These are phyloP conservation scores for Toxonevra muliebris DNA, from an alignment of 2,888 invertebrate genomes.

Conservation along the genomic window DNA sequence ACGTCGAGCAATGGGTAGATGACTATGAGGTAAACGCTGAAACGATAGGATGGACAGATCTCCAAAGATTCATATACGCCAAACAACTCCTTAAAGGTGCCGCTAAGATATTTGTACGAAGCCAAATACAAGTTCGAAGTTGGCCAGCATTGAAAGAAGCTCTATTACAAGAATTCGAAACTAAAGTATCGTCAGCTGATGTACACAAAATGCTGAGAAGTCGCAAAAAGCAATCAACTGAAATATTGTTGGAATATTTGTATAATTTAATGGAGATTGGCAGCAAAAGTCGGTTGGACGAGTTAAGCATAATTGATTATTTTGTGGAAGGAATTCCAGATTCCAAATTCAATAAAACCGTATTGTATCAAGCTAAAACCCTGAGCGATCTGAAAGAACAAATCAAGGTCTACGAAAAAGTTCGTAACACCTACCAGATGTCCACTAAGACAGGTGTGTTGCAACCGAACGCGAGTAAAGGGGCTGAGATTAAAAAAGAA, in stretches of 20 bases:
- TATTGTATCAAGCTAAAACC: constrained; percentile 23
- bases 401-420: too few relatives aligned
- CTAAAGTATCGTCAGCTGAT: constrained; percentile 24
- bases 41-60: constrained; percentile 18
- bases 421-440: too few relatives aligned
- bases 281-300: constrained; percentile 18
- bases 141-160: constrained; percentile 29
- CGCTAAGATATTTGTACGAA: constrained; percentile 19
- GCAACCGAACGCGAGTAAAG: too few relatives aligned
- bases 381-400: constrained; percentile 16
- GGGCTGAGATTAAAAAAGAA: too few relatives aligned
- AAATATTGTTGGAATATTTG: constrained; percentile 21
- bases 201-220: constrained; percentile 25
- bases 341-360: constrained; percentile 24
- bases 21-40: constrained; percentile 20
- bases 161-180: constrained; percentile 29
- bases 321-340: constrained; percentile 29
- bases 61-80: constrained; percentile 20
- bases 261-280: constrained; percentile 28
- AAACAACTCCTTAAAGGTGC: constrained; percentile 20
- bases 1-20: constrained; percentile 17
- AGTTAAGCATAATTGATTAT: constrained; percentile 24
- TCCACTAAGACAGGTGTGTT: too few relatives aligned
- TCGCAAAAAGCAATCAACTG: constrained; percentile 25
- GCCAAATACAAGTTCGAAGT: constrained; percentile 21